Evolutionary conservation across 2,888 invertebrate species (phyloP).

Genomic region (Nemotelus nigrinus): DNA sequence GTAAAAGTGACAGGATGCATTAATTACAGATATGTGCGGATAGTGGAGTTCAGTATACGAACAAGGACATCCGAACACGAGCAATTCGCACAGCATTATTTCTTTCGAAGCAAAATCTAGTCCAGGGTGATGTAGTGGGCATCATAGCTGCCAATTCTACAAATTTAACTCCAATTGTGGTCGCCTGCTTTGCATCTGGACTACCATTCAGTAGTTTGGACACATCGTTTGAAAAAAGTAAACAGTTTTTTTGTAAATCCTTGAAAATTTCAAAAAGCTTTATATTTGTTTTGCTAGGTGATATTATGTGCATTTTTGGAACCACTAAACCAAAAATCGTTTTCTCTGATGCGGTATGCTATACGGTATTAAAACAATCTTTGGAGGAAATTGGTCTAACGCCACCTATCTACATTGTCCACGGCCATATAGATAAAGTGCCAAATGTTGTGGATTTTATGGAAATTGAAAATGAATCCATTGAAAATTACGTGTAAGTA

Average conservation of each 20-base stretch:
- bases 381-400: conserved; percentile 54
- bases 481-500: conserved; percentile 51
- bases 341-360: conserved; percentile 60
- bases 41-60: conserved; percentile 31
- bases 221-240: conserved; percentile 54
- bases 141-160: conserved; percentile 56
- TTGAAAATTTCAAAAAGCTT: neutral
- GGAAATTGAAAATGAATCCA: conserved; percentile 46
- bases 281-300: conserved; percentile 52
- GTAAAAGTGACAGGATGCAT: neutral
- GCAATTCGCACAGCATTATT: conserved; percentile 53
- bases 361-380: conserved; percentile 54
- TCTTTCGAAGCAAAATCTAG: conserved; percentile 52
- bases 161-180: conserved; percentile 55
- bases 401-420: conserved; percentile 56
- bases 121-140: conserved; percentile 55
- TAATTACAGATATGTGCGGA: conserved; percentile 34
- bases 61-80: conserved; percentile 20
- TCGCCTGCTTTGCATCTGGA: conserved; percentile 57
- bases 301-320: conserved; percentile 58
- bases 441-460: conserved; percentile 55
- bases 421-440: conserved; percentile 55
- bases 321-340: conserved; percentile 60
- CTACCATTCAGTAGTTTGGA: conserved; percentile 58
- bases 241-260: neutral